Evolutionary conservation across 2,888 invertebrate genomes (phyloP).

Genomic region (Lasioglossum morio): DNA sequence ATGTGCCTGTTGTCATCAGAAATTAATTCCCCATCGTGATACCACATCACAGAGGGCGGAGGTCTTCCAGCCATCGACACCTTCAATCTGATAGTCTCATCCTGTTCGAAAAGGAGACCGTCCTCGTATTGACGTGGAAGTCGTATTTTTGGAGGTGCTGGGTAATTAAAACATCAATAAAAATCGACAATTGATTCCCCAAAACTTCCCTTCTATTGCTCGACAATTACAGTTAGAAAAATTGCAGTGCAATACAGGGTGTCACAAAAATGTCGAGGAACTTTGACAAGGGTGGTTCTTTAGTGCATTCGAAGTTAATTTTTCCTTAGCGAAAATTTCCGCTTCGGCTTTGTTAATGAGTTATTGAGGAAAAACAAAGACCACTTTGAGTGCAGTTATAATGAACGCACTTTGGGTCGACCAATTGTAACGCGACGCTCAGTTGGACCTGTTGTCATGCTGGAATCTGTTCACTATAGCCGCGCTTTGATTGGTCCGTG

Average conservation of each 20-base stretch:
- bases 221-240: not conserved
- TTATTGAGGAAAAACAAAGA: no score
- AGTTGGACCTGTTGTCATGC: no score
- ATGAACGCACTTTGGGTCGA: no score
- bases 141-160: conserved; percentile 92
- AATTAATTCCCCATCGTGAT: conserved; percentile 91
- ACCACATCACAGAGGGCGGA: conserved; percentile 93
- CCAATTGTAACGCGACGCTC: no score
- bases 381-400: no score
- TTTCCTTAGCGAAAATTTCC: no score
- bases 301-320: no score
- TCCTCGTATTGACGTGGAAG: conserved; percentile 95
- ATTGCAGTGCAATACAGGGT: not conserved
- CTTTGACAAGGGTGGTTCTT: no score
- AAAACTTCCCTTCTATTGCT: not conserved
- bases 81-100: conserved; percentile 93
- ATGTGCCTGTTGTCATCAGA: conserved; percentile 80
- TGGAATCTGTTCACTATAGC: no score
- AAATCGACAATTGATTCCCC: not conserved
- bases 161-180: not conserved
- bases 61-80: conserved; percentile 95
- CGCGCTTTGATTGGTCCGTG: no score
- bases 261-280: no score
- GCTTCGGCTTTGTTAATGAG: no score
- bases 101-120: conserved; percentile 94